phyloP scores from a whole-genome alignment of 2,888 invertebrate genomes.

The Hipparchia semele region DNA sequence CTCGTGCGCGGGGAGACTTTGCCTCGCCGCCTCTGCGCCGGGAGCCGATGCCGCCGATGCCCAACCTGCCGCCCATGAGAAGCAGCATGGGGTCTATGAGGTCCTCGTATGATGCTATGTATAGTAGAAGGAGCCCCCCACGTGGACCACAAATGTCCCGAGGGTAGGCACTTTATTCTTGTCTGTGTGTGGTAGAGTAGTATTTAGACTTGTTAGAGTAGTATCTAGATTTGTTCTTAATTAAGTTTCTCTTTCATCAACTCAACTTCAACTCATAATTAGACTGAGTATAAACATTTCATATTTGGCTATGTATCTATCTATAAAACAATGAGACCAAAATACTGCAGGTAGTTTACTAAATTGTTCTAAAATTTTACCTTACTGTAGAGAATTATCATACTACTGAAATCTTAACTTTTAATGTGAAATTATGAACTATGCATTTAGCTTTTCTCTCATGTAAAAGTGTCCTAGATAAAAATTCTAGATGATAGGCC shows the following conservation, averaged over 20 bases:
- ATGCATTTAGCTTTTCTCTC: too few relatives aligned
- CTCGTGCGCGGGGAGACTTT: constrained; percentile 85
- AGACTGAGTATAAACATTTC: too few relatives aligned
- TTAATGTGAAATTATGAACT: too few relatives aligned
- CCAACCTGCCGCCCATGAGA: constrained; percentile 85
- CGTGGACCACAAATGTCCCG: constrained; percentile 80
- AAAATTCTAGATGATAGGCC: neutral
- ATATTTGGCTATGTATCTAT: too few relatives aligned
- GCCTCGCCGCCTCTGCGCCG: constrained; percentile 89
- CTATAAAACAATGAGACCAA: too few relatives aligned
- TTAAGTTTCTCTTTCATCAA: too few relatives aligned
- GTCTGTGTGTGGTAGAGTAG: constrained; percentile 8
- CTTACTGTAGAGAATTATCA: too few relatives aligned
- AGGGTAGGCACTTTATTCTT: constrained; percentile 62
- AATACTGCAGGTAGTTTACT: too few relatives aligned
- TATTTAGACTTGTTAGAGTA: too few relatives aligned
- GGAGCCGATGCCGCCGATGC: constrained; percentile 91
- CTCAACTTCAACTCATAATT: too few relatives aligned
- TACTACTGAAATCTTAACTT: too few relatives aligned
- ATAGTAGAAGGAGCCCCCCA: constrained; percentile 91
- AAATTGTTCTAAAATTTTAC: too few relatives aligned
- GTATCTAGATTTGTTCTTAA: neutral
- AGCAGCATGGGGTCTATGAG: constrained; percentile 87
- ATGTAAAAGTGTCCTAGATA: neutral
- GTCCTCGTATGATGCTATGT: constrained; percentile 90